A percentile compares a stretch with the other conserved stretches of the same genome.
These are phyloP conservation scores for Caenorhabditis uteleia DNA, from an alignment of 2,888 invertebrate species.

Conservation along the genomic window DNA sequence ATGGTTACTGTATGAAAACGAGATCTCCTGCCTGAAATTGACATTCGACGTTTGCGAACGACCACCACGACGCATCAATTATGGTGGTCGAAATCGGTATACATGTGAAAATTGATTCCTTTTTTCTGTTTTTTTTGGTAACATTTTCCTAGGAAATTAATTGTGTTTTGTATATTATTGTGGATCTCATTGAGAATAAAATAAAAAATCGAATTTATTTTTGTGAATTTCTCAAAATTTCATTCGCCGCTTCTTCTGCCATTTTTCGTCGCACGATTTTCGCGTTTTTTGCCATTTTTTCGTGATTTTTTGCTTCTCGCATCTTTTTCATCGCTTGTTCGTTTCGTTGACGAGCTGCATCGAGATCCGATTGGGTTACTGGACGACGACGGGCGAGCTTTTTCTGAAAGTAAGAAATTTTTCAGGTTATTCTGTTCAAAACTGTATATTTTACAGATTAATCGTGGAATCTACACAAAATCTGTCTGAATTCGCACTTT, in stretches of 20 bases:
- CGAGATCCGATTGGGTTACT: constrained; percentile 15
- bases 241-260: constrained; percentile 15
- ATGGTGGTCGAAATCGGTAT: constrained; percentile 57
- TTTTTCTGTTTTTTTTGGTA: not conserved
- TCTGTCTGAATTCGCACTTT: too few species aligned
- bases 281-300: constrained; percentile 7
- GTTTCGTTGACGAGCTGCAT: constrained; percentile 9
- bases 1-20: constrained; percentile 69
- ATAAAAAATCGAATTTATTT: not conserved
- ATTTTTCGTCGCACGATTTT: constrained; percentile 10
- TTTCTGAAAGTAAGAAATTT: constrained; percentile 10
- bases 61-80: constrained; percentile 57
- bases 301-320: constrained; percentile 3
- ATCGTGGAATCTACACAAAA: too few species aligned
- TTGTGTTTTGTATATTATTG: not conserved
- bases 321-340: constrained; percentile 14
- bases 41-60: constrained; percentile 69
- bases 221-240: constrained; percentile 15
- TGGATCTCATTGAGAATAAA: too few species aligned
- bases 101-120: constrained; percentile 54
- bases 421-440: too few species aligned
- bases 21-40: constrained; percentile 67
- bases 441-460: too few species aligned
- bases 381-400: constrained; percentile 9
- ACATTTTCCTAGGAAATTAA: constrained; percentile 1